Evolutionary conservation across 2,797 vertebrate species (phyloP), one percentile per base, ranked within the genome.

Genomic region (Setipinna tenuifilis): DNA sequence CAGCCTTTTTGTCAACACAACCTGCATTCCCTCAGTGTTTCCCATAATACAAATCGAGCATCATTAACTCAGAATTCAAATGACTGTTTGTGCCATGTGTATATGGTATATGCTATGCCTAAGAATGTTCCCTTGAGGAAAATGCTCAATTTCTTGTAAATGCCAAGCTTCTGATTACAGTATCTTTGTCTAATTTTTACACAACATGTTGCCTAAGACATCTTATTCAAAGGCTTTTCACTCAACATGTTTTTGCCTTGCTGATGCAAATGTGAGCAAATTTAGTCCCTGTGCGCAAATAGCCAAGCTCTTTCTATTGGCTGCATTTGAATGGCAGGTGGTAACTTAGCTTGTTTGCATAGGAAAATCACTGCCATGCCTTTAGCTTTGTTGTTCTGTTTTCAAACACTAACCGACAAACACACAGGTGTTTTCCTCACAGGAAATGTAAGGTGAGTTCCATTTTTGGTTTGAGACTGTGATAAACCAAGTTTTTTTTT

Each of bases 231-330:
- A 83, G 59, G 75, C 83, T 81, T 31, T 12, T 62, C 81, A 59
- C 35, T 78, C 57, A 58, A 44, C 78, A n/a, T 16, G 50, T 35
- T 82, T 16, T 85, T 85, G 68, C 58, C 84, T 85, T 85, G 78
- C 75, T 65, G 85, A 95, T 92, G 91, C 91, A 95, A 95, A 95
- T 93, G 3, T 31, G 94, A 88, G 90, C 90, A 95, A 95, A 95
- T 93, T 5, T 87, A 82, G 54, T 25, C 48, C 41, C 81, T 71
- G 65, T 31, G n/a, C 82, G 61, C 46, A 89, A 87, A 88, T 84
- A 82, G 71, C 14, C 28, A 65, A 85, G 50, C 0, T 21, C 75
- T 87, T 89, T 90, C 75, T 85, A 85, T 84, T 44, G 35, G 57
- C 35, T 85, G 28, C 54, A 90, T 93, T 94, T 93, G 92, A 93